These are phyloP conservation scores for Prolemur simus DNA, from an alignment of 2,113 vertebrate species.

Conservation along the genomic window DNA sequence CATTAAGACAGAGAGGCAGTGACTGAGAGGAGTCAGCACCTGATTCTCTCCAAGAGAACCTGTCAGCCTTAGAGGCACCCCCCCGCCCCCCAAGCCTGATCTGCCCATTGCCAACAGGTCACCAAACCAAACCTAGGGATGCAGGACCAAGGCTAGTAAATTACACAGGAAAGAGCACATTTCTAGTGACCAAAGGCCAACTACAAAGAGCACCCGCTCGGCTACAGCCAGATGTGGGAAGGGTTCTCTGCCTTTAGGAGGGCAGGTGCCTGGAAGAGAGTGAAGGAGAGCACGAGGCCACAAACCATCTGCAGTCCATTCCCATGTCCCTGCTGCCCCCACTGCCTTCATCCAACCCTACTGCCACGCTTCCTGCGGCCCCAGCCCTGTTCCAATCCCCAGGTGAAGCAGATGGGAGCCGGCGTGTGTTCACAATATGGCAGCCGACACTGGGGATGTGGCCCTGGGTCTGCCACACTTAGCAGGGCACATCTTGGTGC, in stretches of 20 bases:
- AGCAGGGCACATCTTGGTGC: background rate
- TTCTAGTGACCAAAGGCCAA: background rate
- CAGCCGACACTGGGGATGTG: background rate
- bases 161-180: background rate
- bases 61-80: background rate
- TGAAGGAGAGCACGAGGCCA: background rate
- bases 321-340: background rate
- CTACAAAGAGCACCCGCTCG: too few species aligned
- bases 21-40: background rate
- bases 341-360: too few species aligned
- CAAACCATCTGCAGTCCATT: accelerated
- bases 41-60: background rate
- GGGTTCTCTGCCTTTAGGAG: background rate
- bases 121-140: background rate
- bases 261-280: background rate
- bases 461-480: background rate
- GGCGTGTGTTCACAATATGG: background rate
- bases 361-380: too few species aligned
- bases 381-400: background rate
- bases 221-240: background rate
- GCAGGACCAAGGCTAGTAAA: background rate
- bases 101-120: background rate
- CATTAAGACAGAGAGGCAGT: background rate
- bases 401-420: background rate
- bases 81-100: background rate